Base-by-base conservation (phyloP, 1,140 invertebrate species). In the Gryllus bimaculatus region DNA sequence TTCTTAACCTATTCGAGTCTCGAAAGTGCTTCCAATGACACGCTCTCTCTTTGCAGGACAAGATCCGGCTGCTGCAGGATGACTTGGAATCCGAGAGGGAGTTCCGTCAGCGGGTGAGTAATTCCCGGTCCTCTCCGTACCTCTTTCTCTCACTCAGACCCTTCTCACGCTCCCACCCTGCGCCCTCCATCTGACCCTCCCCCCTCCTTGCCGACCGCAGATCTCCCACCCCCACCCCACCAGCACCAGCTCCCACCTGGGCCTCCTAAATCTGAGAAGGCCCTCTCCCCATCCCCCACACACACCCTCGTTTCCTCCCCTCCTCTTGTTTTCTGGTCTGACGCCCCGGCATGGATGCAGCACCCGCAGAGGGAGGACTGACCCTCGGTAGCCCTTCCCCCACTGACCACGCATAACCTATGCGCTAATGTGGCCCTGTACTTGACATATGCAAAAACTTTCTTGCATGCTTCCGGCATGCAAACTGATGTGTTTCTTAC, bases 1-100 rank as follows among this genome's bases (percentile, higher is more conserved):
- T n/a, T n/a, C n/a, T n/a, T n/a, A n/a, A n/a, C n/a, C n/a, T 39
- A 39, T 39, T 39, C 26, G 26, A 39, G 26, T 39, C 26, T 39
- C 26, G 26, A 39, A 39, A 39, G 26, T 39, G 26, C 26, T 39
- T 39, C 26, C 26, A 78, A 47, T 8, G 26, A 39, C n/a, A 74
- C 78, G 81, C 83, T 79, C 78, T 81, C 74, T 78, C 85, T 82
- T 93, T 95, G 86, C 91, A 98, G 96, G 96, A 98, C 89, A 98
- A 98, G 91, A 96, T 98, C 88, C 95, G 96, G 88, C 94, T 98
- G 85, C 90, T 98, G 84, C 95, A 97, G 85, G 96, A 98, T 91
- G 96, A 98, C 90, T 90, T 98, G 89, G 96, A 98, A 91, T 92
- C 92, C 87, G 96, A 98, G 91, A 93, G 96, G 87, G 96, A 98